A percentile compares a stretch with the other conserved stretches of the same genome.
Conservation (phyloP, 2,888 invertebrate genomes). For the Ophioninae sp. region DNA sequence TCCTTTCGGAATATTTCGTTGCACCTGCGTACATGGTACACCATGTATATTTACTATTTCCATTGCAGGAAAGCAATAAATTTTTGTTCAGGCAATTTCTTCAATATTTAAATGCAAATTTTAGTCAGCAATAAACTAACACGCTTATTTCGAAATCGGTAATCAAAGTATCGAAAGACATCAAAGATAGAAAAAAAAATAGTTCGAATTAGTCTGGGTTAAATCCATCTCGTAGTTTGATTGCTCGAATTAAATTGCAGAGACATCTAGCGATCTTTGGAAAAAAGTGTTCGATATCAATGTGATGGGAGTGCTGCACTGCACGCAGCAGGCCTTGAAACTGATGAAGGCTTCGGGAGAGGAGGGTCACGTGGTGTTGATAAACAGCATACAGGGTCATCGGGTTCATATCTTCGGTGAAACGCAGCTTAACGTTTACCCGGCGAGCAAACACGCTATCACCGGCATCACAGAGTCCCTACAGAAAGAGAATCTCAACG, state of each 20-base stretch:
- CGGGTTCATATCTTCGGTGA: constrained; percentile 79
- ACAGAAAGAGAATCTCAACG: constrained; percentile 82
- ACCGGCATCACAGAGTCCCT: constrained; percentile 83
- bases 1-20: too few species aligned
- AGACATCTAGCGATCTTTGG: constrained; percentile 64
- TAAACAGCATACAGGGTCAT: constrained; percentile 79
- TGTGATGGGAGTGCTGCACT: constrained; percentile 72
- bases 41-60: neutral
- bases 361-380: constrained; percentile 70
- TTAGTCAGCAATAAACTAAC: neutral
- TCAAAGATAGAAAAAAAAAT: neutral
- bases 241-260: constrained; percentile 46
- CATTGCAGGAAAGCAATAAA: neutral
- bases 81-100: neutral
- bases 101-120: neutral
- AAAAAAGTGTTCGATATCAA: constrained; percentile 66
- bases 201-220: neutral
- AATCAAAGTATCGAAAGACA: neutral
- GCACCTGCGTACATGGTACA: neutral
- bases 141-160: neutral
- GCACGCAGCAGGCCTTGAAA: constrained; percentile 69
- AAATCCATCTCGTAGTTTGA: neutral
- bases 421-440: constrained; percentile 81
- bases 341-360: constrained; percentile 69
- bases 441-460: constrained; percentile 84